These are phyloP conservation scores for Heliconius himera DNA, from an alignment of 1,140 invertebrate species.

Conservation along the genomic window DNA sequence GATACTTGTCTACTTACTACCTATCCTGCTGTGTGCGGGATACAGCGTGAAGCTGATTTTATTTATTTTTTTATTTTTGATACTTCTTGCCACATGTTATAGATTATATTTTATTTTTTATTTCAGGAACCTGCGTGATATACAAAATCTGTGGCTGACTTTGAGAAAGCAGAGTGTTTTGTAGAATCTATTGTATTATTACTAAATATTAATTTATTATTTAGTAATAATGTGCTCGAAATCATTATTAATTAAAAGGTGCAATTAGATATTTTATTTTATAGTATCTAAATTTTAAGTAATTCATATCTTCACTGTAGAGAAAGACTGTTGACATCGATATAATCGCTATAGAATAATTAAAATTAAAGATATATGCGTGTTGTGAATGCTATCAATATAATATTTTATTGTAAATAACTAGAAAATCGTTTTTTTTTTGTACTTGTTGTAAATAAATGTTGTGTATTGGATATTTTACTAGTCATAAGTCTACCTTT, in stretches of 20 bases:
- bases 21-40: no score
- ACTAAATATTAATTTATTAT: constrained; percentile 15
- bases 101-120: constrained; percentile 24
- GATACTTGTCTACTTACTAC: no score
- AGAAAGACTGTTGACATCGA: constrained; percentile 45
- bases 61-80: no score
- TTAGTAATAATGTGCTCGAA: constrained; percentile 23
- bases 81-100: not conserved
- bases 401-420: constrained; percentile 49
- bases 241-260: constrained; percentile 22
- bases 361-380: constrained; percentile 17
- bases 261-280: constrained; percentile 22
- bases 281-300: not conserved
- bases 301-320: constrained; percentile 18
- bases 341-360: constrained; percentile 26
- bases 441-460: constrained; percentile 48
- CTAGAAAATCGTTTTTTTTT: constrained; percentile 31
- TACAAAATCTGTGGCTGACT: constrained; percentile 6
- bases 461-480: constrained; percentile 52
- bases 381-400: constrained; percentile 30
- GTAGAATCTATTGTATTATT: constrained; percentile 8
- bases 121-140: constrained; percentile 55
- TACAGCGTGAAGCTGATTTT: no score
- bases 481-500: constrained; percentile 64
- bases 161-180: constrained; percentile 16